phyloP scores from a whole-genome alignment of 2,888 invertebrate genomes.

The Carterocephalus palaemon region DNA sequence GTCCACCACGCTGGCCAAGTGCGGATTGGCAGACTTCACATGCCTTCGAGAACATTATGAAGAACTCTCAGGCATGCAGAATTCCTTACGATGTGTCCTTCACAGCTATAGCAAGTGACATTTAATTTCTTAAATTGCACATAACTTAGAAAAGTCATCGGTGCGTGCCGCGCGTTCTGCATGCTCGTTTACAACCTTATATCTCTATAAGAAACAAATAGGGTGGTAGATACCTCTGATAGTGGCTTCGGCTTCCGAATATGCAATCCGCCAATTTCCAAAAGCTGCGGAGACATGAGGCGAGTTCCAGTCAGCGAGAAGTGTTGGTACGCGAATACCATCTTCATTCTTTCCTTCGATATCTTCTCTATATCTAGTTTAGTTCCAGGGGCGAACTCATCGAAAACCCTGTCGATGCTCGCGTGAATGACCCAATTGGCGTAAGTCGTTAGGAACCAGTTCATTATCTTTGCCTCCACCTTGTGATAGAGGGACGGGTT shows the following conservation, averaged over 20 bases:
- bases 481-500: conserved; percentile 47
- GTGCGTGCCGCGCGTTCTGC: too few species aligned
- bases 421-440: conserved; percentile 48
- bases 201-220: neutral
- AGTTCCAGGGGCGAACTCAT: conserved; percentile 58
- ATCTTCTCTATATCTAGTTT: conserved; percentile 67
- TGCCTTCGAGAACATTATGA: too few species aligned
- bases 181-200: too few species aligned
- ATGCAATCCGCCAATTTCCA: conserved; percentile 81
- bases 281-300: conserved; percentile 71
- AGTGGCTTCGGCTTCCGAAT: conserved; percentile 45
- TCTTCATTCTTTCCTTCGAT: conserved; percentile 63
- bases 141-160: too few species aligned
- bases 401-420: conserved; percentile 52
- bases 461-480: conserved; percentile 43
- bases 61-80: too few species aligned
- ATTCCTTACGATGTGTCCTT: too few species aligned
- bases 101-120: too few species aligned
- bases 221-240: conserved; percentile 39
- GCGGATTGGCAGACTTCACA: too few species aligned
- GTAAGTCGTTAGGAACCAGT: conserved; percentile 38
- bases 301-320: conserved; percentile 76
- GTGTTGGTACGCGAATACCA: conserved; percentile 80
- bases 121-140: too few species aligned
- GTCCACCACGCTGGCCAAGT: too few species aligned